Percentiles rank a stretch among this genome's conserved stretches.
Evolutionary conservation across 2,113 vertebrate genomes (phyloP).

Genomic region (Cygnus atratus): DNA sequence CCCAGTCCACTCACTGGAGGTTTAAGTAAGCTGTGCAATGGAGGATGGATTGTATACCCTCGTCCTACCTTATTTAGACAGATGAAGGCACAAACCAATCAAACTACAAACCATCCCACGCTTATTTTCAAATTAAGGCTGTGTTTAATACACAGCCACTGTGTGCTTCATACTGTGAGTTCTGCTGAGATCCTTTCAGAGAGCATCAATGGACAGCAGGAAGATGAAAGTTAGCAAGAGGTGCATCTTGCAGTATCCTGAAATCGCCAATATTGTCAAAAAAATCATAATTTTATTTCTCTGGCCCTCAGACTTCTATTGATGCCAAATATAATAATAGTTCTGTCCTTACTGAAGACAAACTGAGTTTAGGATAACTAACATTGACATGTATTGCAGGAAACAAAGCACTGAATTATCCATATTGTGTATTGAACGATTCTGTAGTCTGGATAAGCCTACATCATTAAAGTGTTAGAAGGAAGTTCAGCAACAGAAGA

Average conservation of each 20-base stretch:
- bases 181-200: neutral
- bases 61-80: neutral
- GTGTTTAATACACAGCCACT: neutral
- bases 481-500: neutral
- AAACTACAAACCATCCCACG: neutral
- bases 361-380: neutral
- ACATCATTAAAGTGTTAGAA: neutral
- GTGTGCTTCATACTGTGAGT: neutral
- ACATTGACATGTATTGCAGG: neutral
- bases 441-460: neutral
- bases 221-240: neutral
- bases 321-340: neutral
- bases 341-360: neutral
- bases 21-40: neutral
- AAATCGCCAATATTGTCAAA: neutral
- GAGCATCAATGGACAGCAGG: fast-evolving
- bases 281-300: neutral
- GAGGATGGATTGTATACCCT: neutral
- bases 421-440: neutral
- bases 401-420: neutral
- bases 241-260: fast-evolving
- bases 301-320: neutral
- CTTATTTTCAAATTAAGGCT: neutral
- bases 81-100: neutral
- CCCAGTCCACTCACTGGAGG: neutral